A percentile compares a stretch with the other conserved stretches of the same genome.
Conservation (phyloP, 2,888 invertebrate genomes). For the Xestia rhomboidea region DNA sequence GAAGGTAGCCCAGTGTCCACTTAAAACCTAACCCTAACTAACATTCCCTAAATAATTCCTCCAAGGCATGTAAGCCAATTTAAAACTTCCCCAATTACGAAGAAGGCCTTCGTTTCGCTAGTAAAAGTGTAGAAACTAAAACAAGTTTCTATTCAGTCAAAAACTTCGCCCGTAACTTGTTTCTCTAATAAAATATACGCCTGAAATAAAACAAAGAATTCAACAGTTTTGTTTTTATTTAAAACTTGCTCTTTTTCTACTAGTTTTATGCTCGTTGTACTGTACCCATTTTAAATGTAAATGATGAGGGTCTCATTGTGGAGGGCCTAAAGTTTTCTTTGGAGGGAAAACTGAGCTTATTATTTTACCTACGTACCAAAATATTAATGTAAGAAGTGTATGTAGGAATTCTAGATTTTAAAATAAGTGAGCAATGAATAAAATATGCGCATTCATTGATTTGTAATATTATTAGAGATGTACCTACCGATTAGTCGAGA, state of each 20-base stretch:
- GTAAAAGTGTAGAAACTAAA: constrained; percentile 31
- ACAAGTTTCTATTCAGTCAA: constrained; percentile 11
- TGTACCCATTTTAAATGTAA: constrained; percentile 7
- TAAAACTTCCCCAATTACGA: constrained; percentile 47
- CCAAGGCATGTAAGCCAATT: constrained; percentile 35
- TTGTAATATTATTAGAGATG: neutral
- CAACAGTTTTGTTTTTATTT: constrained; percentile 32
- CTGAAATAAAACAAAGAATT: constrained; percentile 20
- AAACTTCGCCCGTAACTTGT: constrained; percentile 30
- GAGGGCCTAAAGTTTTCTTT: constrained; percentile 1
- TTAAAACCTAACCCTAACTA: neutral
- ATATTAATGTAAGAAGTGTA: neutral
- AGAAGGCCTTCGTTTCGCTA: neutral
- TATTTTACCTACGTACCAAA: neutral
- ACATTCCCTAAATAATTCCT: constrained; percentile 21
- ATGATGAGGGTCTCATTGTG: neutral
- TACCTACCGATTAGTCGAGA: neutral
- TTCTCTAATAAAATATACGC: constrained; percentile 35
- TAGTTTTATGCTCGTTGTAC: neutral
- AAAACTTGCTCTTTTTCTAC: constrained; percentile 13
- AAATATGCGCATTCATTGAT: neutral
- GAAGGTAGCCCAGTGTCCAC: neutral
- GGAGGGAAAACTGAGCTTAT: too few relatives aligned
- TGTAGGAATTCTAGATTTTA: neutral
- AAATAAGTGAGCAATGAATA: neutral